phyloP scores from a whole-genome alignment of 2,113 vertebrate genomes.

The Sander vitreus region DNA sequence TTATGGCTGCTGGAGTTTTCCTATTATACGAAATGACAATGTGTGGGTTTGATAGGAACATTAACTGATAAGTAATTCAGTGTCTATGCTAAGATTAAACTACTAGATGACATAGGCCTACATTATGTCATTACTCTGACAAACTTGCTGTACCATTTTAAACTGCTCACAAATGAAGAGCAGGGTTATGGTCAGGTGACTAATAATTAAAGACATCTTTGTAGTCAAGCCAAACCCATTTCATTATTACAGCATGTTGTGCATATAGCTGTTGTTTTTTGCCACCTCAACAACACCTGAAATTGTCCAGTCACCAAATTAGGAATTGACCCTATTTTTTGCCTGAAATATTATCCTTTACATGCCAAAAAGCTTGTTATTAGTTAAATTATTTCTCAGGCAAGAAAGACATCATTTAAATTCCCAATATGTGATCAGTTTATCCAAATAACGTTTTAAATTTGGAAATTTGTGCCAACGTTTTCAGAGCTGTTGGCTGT shows the following conservation, averaged over 20 bases:
- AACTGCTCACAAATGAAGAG: neutral
- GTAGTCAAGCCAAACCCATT: neutral
- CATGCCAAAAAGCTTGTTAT: no score
- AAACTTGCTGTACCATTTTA: neutral
- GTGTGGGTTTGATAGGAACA: neutral
- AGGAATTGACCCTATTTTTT: neutral
- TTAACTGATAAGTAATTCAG: neutral
- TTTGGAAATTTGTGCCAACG: no score
- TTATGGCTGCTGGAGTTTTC: neutral
- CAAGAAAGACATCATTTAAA: no score
- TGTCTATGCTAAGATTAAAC: no score
- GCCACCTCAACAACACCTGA: neutral
- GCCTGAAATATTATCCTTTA: no score
- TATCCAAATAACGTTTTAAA: no score
- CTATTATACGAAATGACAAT: neutral
- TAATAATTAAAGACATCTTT: conserved; percentile 5
- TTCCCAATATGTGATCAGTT: no score
- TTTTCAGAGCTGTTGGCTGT: no score
- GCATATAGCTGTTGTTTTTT: neutral
- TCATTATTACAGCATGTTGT: neutral
- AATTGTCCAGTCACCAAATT: neutral
- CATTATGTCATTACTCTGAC: neutral
- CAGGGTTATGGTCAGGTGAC: neutral
- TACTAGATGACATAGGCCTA: neutral
- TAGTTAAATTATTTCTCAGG: no score